Evolutionary conservation across 2,797 vertebrate genomes (phyloP), one percentile per base, ranked within the genome.

Genomic region (Furcifer pardalis): DNA sequence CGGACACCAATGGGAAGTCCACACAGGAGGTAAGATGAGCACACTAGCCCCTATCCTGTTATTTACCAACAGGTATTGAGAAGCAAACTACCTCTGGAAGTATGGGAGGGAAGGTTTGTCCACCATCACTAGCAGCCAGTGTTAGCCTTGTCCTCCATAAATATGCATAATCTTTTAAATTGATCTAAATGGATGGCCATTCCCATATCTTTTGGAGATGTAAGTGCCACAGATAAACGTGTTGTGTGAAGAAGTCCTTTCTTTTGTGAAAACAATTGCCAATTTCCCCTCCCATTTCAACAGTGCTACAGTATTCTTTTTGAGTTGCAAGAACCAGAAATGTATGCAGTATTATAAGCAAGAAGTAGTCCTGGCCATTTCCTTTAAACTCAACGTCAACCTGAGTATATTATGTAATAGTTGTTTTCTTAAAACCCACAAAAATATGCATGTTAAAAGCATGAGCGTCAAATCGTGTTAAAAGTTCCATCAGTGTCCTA

Each of bases 381-480:
- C n/a, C 44, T 76, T 69, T 49, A 73, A 25, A 63, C 73, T 46
- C 82, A 91, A 93, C 82, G 66, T 86, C 92, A 93, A 94, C 92
- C 92, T 93, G 88, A 92, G 89, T 95, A 92, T 95, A 92, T 95
- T 95, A 94, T 96, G 90, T 96, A 95, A 94, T 95, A 95, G 95
- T 94, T 94, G 96, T 95, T 94, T 91, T 91, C 40, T 63, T 77
- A 86, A 89, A 91, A 59, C 84, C 83, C 86, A 2, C 90, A 46
- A 91, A 89, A 93, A 88, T 96, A 96, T 95, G 96, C 96, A 97
- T 97, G 96, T 95, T 94, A 95, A n/a, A 95, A 97, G 95, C 96
- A 97, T 97, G 96, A 95, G 88, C 94, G 95, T 94, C 94, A 93
- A 56, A 30, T 95, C 94, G 95, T 96, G 96, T 96, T 95, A 95